phyloP scores from a whole-genome alignment of 2,113 vertebrate genomes.

The Megaceryle torquata region DNA sequence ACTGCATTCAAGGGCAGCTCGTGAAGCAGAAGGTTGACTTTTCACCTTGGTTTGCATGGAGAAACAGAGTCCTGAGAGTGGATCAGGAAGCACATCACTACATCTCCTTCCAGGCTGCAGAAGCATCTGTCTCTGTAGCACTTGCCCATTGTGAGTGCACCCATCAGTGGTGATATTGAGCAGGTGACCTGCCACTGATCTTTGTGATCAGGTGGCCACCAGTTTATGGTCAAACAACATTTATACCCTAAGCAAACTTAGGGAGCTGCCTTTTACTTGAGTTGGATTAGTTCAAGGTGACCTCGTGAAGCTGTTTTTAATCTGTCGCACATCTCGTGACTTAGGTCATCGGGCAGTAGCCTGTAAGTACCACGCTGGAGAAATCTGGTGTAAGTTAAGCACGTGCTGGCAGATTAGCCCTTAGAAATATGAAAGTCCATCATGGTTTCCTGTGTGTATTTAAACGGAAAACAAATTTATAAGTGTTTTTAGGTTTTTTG shows the following conservation, averaged over 20 bases:
- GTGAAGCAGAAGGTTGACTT: neutral
- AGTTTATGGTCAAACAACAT: neutral
- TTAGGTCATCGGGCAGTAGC: fast-evolving
- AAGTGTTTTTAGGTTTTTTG: neutral
- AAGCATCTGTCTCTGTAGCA: fast-evolving
- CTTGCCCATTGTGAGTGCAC: neutral
- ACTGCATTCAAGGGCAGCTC: fast-evolving
- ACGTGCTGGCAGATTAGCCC: neutral
- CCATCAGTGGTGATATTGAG: neutral
- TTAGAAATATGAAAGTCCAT: neutral
- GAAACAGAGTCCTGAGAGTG: fast-evolving
- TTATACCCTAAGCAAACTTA: neutral
- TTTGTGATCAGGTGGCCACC: neutral
- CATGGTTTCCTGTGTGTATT: neutral
- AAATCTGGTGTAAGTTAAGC: neutral
- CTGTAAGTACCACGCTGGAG: neutral
- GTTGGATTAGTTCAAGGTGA: neutral
- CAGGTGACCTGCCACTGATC: neutral
- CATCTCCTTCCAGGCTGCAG: fast-evolving
- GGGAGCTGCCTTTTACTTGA: neutral
- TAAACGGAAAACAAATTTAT: neutral
- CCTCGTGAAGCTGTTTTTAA: fast-evolving
- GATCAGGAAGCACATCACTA: fast-evolving
- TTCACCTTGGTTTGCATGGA: neutral
- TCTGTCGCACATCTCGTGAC: fast-evolving